These are phyloP conservation scores for Cabera pusaria DNA, from an alignment of 2,888 invertebrate genomes.

Conservation along the genomic window DNA sequence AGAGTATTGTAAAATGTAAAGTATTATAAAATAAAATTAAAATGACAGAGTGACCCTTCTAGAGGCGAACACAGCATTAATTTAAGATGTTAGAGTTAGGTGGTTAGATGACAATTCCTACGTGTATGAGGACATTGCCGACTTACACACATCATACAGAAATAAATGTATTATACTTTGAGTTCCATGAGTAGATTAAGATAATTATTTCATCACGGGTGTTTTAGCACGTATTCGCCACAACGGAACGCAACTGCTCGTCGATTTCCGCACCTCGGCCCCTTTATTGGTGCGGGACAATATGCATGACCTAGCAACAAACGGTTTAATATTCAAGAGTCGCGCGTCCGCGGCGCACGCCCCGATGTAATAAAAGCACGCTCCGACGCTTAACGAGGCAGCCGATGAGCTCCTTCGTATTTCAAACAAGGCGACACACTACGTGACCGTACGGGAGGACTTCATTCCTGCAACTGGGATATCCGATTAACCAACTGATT, in stretches of 20 bases:
- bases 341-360: constrained; percentile 71
- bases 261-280: constrained; percentile 39
- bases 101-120: too few species aligned
- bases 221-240: too few species aligned
- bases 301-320: constrained; percentile 73
- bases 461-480: constrained; percentile 64
- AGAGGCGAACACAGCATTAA: too few species aligned
- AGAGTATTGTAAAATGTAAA: too few species aligned
- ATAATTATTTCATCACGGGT: too few species aligned
- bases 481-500: constrained; percentile 54
- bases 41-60: too few species aligned
- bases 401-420: constrained; percentile 80
- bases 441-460: constrained; percentile 74
- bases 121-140: too few species aligned
- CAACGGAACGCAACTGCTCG: constrained; percentile 49
- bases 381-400: constrained; percentile 79
- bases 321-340: constrained; percentile 76
- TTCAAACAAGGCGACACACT: constrained; percentile 75
- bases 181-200: too few species aligned
- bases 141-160: too few species aligned
- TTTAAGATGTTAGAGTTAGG: too few species aligned
- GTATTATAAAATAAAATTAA: too few species aligned
- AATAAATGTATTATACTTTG: too few species aligned
- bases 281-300: constrained; percentile 60
- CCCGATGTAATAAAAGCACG: constrained; percentile 80